Base-by-base conservation (phyloP, 1,140 invertebrate species). In the Drosophila trapezifrons region DNA sequence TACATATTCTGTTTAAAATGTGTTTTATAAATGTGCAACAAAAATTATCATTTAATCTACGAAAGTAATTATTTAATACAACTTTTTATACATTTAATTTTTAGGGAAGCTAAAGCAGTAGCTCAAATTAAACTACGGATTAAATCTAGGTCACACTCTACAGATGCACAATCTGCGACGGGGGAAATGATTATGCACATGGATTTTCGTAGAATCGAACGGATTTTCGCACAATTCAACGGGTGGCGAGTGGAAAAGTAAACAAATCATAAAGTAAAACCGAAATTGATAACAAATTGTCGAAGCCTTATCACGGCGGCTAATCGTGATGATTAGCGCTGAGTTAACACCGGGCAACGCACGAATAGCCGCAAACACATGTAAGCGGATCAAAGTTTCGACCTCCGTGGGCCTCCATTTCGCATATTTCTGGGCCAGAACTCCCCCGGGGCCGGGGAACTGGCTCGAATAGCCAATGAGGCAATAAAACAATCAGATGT, bases 401-500 rank as follows among this genome's bases (percentile, higher is more conserved):
- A 43, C 29, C 32, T 47, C 43, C 37, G n/a, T 15, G 29, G 38
- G 12, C 17, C 38, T 17, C 29, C n/a, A 47, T 65, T 74, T 75
- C 60, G 70, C 63, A 73, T 75, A 78, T 82, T 60, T 32, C 10
- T 18, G 60, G 9, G 64, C 38, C 20, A 15, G 25, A 58, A 62
- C 62, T 64, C 12, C n/a, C 62, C 15, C 22, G 15, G 27, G 29
- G 9, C 29, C 9, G 29, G 29, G 29, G 32, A 57, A 46, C 38
- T 17, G 13, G n/a, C 69, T 60, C 13, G 27, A 40, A 67, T 64
- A 67, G 47, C 42, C 32, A 57, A 75, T 80, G 84, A 87, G 84
- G 84, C 84, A 87, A 80, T 89, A 87, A 78, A 89, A 59, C 76
- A 87, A 80, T 83, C 59, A 78, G 54, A 78, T 89, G 76, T 78